Evolutionary conservation across 2,888 invertebrate species (phyloP).

Genomic region (Nomada lathburiana): DNA sequence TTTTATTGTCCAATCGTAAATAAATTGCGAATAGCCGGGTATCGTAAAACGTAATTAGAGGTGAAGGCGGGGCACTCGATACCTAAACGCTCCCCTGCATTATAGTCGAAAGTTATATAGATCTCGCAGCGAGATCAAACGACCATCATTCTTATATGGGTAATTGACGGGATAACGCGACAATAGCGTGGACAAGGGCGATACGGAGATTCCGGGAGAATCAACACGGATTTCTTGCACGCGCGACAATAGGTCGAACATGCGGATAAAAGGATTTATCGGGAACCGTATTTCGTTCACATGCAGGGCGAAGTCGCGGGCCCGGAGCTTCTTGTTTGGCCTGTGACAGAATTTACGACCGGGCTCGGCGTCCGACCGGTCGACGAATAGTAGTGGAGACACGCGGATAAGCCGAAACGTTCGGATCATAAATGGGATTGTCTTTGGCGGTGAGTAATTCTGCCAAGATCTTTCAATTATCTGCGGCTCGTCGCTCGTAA

Average conservation of each 20-base stretch:
- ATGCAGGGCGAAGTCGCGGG: conserved; percentile 12
- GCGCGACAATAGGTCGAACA: conserved; percentile 19
- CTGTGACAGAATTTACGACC: conserved; percentile 23
- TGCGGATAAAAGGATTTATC: conserved; percentile 32
- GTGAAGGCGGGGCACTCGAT: not conserved
- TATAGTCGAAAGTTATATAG: no score
- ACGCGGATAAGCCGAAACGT: not conserved
- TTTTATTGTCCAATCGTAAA: not conserved
- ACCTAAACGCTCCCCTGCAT: no score
- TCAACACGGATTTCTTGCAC: conserved; percentile 12
- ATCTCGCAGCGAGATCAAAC: not conserved
- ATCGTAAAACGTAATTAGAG: conserved; percentile 14
- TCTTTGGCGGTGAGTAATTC: conserved; percentile 13
- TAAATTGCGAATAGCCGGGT: not conserved
- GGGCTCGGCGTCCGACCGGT: not conserved
- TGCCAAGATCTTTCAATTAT: conserved; percentile 24
- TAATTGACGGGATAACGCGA: no score
- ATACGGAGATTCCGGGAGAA: not conserved
- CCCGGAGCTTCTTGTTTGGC: conserved; percentile 22
- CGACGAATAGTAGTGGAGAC: not conserved
- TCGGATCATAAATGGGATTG: conserved; percentile 6
- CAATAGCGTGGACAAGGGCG: not conserved
- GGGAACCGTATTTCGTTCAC: conserved; percentile 30
- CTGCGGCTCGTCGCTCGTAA: not conserved
- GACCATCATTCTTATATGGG: no score